Base-by-base conservation (phyloP, 2,113 vertebrate genomes). In the Notothenia rossii region DNA sequence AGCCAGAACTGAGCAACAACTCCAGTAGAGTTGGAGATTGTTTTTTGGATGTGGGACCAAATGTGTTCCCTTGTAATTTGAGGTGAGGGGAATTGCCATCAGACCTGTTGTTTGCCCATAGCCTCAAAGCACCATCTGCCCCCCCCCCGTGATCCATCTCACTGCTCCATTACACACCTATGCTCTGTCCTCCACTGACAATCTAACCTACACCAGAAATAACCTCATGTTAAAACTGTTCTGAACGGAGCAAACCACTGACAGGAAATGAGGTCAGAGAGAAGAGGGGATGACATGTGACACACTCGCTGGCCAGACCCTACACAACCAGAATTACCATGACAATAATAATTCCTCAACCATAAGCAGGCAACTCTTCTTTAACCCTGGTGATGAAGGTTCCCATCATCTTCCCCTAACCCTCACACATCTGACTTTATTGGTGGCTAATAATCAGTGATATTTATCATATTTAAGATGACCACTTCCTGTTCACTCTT, bases 11-110 rank as follows among this genome's bases (percentile, higher is more conserved):
- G 40, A 33, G 10, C 13, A 53, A 9, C 17, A 60, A 25, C 3
- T 45, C 18, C 45, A 45, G 49, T 15, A 29, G 29, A 29, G 55
- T 10, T 53, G 29, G 18, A 9, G 46, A 48, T 53, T 20, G 17
- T 22, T 54, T 7, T 59, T 33, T 54, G 49, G 40, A 50, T 49
- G 64, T 43, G 36, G 48, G 62, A 43, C 18, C 48, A 60, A 40
- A 65, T 72, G 29, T 43, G 61, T 55, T 45, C 71, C 29, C 22
- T 9, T 54, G 20, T 48, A 8, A 77, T 13, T 49, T 55, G 55
- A 43, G 36, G 25, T 54, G 59, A 84, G 40, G 17, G 36, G 60
- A 83, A 48, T 58, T 11, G 25, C 51, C 25, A 22, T 72, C 66
- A 40, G 5, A 18, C 22, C 36, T 49, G 25, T 61, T 61, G 46